A percentile compares a stretch with the other conserved stretches of the same genome.
These are phyloP conservation scores for Poeciliopsis paucimaculata DNA, from an alignment of 2,797 vertebrate species.

Conservation along the genomic window DNA sequence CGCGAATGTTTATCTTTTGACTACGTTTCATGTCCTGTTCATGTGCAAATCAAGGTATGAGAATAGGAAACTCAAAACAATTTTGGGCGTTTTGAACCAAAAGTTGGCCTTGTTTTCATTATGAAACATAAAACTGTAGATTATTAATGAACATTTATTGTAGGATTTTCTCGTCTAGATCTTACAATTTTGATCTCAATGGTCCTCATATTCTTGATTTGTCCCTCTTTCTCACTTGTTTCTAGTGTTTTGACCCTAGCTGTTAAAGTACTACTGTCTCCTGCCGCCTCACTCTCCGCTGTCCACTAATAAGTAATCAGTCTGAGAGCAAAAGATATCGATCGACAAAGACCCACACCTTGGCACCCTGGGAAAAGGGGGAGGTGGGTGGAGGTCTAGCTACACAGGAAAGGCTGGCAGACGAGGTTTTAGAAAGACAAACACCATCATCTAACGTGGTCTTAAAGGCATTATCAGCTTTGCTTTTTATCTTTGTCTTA, in stretches of 20 bases:
- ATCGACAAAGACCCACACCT: constrained; percentile 41
- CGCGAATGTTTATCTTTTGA: neutral
- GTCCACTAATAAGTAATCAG: constrained; percentile 49
- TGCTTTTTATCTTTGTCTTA: constrained; percentile 54
- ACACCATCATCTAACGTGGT: constrained; percentile 48
- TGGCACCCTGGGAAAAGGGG: neutral
- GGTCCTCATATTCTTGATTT: neutral
- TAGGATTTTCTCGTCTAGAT: neutral
- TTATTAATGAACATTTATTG: neutral
- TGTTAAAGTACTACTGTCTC: neutral
- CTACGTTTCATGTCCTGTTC: neutral
- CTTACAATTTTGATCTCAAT: neutral
- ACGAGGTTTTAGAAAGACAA: constrained; percentile 45
- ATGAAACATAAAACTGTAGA: neutral
- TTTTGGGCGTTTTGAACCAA: neutral
- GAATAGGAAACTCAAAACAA: neutral
- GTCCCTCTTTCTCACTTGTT: neutral
- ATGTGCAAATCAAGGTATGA: too few species aligned
- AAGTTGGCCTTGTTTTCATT: neutral
- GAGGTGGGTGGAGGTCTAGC: constrained; percentile 18
- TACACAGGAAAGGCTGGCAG: constrained; percentile 19
- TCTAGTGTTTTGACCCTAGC: neutral
- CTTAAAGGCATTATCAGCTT: constrained; percentile 53
- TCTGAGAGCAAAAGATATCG: constrained; percentile 55
- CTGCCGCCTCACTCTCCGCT: neutral